phyloP scores from a whole-genome alignment of 2,797 vertebrate genomes.

The Sebastes nivosus region DNA sequence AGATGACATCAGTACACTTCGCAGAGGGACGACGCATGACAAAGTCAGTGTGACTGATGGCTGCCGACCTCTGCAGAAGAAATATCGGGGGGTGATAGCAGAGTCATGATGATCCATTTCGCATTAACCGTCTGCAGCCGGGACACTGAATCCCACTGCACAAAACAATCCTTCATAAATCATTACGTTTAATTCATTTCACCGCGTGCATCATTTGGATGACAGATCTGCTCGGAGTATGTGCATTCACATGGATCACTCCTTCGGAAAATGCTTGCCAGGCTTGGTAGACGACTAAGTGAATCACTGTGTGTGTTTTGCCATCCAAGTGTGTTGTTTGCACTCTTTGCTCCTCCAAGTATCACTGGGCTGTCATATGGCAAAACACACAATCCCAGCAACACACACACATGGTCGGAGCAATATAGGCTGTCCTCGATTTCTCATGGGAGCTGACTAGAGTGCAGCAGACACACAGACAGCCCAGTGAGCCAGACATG shows the following conservation, averaged over 20 bases:
- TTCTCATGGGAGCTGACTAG: conserved; percentile 56
- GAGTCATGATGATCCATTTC: conserved; percentile 27
- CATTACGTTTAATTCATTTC: conserved; percentile 37
- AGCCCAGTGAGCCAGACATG: conserved; percentile 33
- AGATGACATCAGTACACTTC: conserved; percentile 60
- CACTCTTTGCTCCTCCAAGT: conserved; percentile 40
- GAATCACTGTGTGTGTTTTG: conserved; percentile 59
- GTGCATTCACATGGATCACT: conserved; percentile 38
- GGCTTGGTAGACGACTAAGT: conserved; percentile 23
- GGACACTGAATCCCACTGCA: conserved; percentile 16
- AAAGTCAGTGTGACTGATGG: conserved; percentile 31
- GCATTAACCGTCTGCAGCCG: conserved; percentile 19
- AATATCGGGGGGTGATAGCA: background rate
- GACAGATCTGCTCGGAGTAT: conserved; percentile 32
- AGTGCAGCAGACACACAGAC: conserved; percentile 61
- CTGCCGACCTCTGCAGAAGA: conserved; percentile 15
- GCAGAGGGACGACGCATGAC: background rate
- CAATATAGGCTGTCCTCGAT: conserved; percentile 51
- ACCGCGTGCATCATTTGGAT: conserved; percentile 28
- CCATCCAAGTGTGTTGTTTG: conserved; percentile 63
- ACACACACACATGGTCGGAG: conserved; percentile 29
- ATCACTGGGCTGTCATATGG: conserved; percentile 56
- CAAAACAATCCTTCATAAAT: conserved; percentile 37
- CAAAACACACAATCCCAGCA: conserved; percentile 47
- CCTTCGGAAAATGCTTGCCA: conserved; percentile 28